Conservation (phyloP, 2,113 vertebrate genomes). For the Pluvianellus socialis region DNA sequence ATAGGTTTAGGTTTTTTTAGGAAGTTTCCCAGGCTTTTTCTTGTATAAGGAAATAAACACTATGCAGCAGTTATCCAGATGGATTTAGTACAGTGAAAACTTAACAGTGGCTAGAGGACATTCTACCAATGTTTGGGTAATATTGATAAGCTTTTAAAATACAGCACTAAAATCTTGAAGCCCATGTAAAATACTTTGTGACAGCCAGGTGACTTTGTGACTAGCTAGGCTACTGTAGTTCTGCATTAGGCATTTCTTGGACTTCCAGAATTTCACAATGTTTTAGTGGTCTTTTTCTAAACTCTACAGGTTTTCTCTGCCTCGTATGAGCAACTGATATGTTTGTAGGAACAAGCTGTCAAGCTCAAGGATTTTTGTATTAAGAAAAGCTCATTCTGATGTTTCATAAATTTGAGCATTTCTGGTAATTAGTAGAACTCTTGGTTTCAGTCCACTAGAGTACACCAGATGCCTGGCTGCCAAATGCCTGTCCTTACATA, state of each 20-base stretch:
- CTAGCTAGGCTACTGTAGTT: not conserved
- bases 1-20: not conserved
- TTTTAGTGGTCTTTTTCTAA: not conserved
- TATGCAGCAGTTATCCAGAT: not conserved
- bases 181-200: not conserved
- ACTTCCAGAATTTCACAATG: not conserved
- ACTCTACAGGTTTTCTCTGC: not conserved
- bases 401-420: not conserved
- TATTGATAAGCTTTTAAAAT: not conserved
- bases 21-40: not conserved
- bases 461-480: not conserved
- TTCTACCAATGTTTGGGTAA: not conserved
- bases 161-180: not conserved
- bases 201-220: not conserved
- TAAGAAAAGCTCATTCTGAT: not conserved
- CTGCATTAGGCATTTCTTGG: not conserved
- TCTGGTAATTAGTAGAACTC: not conserved
- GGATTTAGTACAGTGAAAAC: not conserved
- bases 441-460: not conserved
- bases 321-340: not conserved
- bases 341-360: not conserved
- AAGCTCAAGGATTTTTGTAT: not conserved
- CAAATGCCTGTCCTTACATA: not conserved
- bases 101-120: not conserved
- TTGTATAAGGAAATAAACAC: not conserved